These are phyloP conservation scores for Mythimna lalbum DNA, from an alignment of 2,888 invertebrate species.

Conservation along the genomic window DNA sequence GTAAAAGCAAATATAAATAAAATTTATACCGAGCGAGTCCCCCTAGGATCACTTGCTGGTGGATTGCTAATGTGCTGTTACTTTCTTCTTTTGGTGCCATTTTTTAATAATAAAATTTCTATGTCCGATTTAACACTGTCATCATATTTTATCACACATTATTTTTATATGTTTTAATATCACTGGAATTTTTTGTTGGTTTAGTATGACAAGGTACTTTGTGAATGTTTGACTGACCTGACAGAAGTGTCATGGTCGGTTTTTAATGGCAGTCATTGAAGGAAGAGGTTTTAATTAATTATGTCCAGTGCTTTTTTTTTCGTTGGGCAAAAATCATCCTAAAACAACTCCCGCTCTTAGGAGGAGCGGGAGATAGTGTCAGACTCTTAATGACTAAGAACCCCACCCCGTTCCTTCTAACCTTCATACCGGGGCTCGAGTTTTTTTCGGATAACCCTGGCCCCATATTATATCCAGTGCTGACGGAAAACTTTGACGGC, in stretches of 20 bases:
- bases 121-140: slow-evolving; percentile 13
- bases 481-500: background rate
- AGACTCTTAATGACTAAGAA: no score
- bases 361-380: no score
- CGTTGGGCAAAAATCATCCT: no score
- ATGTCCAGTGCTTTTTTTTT: slow-evolving; percentile 21
- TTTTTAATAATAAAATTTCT: slow-evolving; percentile 11
- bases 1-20: background rate
- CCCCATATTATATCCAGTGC: slow-evolving; percentile 13
- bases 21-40: slow-evolving; percentile 42
- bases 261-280: background rate
- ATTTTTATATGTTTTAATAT: slow-evolving; percentile 14
- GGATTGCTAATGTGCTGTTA: background rate
- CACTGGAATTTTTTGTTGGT: slow-evolving; percentile 26
- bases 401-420: no score
- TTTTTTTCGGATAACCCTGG: no score
- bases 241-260: slow-evolving; percentile 25
- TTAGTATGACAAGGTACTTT: slow-evolving; percentile 3
- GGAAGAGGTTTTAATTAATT: slow-evolving; percentile 19
- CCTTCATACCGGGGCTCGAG: no score
- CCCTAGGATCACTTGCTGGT: slow-evolving; percentile 32
- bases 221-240: slow-evolving; percentile 4
- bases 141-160: slow-evolving; percentile 24
- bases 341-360: no score
- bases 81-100: slow-evolving; percentile 3